Percentiles rank a stretch among this genome's conserved stretches.
These are phyloP conservation scores for Campaea margaritaria DNA, from an alignment of 2,888 invertebrate genomes.

Conservation along the genomic window DNA sequence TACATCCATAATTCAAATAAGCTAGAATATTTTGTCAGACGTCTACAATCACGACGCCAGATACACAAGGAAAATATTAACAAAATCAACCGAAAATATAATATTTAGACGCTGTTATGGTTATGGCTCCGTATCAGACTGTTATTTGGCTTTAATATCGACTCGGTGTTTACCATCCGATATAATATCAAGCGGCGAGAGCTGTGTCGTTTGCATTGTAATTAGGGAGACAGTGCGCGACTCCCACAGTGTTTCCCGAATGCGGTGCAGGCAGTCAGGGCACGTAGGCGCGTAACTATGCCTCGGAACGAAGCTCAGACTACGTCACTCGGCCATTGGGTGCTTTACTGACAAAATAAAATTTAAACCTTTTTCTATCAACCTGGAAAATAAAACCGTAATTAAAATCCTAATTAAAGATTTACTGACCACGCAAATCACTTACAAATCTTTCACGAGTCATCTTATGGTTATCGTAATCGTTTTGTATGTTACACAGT, in stretches of 20 bases:
- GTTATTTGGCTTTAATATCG: slow-evolving; percentile 25
- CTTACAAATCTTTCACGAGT: too few relatives aligned
- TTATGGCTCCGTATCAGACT: slow-evolving; percentile 16
- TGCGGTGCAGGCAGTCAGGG: slow-evolving; percentile 5
- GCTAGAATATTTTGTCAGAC: slow-evolving; percentile 16
- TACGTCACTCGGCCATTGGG: neutral
- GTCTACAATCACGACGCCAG: slow-evolving; percentile 13
- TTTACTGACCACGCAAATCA: too few relatives aligned
- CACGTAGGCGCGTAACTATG: slow-evolving; percentile 22
- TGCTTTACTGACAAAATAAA: neutral
- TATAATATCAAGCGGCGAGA: slow-evolving; percentile 29
- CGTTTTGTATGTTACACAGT: too few relatives aligned
- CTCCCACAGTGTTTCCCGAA: slow-evolving; percentile 8
- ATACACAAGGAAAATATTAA: slow-evolving; percentile 21
- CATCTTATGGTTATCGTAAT: too few relatives aligned
- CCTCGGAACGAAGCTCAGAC: neutral
- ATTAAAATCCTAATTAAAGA: too few relatives aligned
- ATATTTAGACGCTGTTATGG: slow-evolving; percentile 11
- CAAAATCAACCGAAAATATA: slow-evolving; percentile 21
- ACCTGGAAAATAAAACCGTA: too few relatives aligned
- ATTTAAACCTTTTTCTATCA: neutral
- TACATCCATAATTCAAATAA: neutral
- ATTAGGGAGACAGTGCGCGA: slow-evolving; percentile 31
- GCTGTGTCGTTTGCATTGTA: slow-evolving; percentile 37
- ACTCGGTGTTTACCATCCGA: slow-evolving; percentile 21